Conservation (phyloP, 2,888 invertebrate species). For the Lasioglossum calceatum region DNA sequence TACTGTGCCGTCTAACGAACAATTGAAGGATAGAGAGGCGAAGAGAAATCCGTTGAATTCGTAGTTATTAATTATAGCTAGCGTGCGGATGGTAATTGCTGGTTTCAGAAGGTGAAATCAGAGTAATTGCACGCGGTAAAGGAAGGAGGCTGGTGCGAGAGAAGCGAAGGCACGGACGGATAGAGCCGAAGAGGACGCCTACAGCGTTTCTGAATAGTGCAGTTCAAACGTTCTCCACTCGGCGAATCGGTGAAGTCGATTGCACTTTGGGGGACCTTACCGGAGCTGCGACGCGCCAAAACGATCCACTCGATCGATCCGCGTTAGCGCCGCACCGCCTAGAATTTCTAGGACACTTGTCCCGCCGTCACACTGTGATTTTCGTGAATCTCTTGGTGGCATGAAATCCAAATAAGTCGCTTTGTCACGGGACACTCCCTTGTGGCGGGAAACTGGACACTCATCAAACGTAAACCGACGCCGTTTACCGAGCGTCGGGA, state of each 20-base stretch:
- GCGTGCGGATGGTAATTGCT: constrained; percentile 39
- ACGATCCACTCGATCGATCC: constrained; percentile 73
- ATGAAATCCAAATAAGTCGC: constrained; percentile 55
- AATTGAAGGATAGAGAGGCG: background rate
- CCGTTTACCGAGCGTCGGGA: background rate
- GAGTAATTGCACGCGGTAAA: constrained; percentile 48
- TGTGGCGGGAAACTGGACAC: constrained; percentile 39
- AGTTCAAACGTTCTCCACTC: constrained; percentile 41
- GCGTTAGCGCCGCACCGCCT: constrained; percentile 62
- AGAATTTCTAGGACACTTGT: constrained; percentile 66
- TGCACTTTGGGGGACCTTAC: constrained; percentile 53
- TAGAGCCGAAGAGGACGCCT: constrained; percentile 32
- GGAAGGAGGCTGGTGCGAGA: constrained; percentile 11
- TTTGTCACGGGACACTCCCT: constrained; percentile 41
- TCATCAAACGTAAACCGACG: constrained; percentile 33
- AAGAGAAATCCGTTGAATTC: constrained; percentile 23
- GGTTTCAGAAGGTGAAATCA: constrained; percentile 48
- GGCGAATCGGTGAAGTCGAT: constrained; percentile 47
- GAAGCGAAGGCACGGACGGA: background rate
- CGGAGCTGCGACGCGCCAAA: constrained; percentile 59
- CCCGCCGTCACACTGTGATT: constrained; percentile 66
- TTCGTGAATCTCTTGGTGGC: constrained; percentile 57
- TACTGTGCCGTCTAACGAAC: background rate
- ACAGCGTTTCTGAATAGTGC: constrained; percentile 43
- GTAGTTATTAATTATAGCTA: constrained; percentile 50